These are phyloP conservation scores for Ametastegia equiseti DNA, from an alignment of 2,888 invertebrate genomes.

Conservation along the genomic window DNA sequence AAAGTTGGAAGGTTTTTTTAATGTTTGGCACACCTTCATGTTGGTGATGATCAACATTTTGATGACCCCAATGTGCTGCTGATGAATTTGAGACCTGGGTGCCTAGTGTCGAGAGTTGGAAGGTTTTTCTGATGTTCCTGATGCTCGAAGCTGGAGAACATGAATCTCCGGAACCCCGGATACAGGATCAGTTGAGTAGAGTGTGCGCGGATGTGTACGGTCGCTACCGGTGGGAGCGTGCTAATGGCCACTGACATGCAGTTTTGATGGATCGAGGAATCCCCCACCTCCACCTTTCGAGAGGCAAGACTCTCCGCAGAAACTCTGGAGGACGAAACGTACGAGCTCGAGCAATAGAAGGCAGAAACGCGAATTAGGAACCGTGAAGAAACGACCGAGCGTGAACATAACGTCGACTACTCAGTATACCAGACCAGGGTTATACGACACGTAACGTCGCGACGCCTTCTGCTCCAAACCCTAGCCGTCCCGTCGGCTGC, in stretches of 20 bases:
- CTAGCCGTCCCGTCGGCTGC: conserved; percentile 57
- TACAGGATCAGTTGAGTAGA: conserved; percentile 11
- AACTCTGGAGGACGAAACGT: not conserved
- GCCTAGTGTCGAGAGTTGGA: not conserved
- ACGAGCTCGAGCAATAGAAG: conserved; percentile 48
- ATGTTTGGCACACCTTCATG: not conserved
- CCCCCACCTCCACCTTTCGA: conserved; percentile 61
- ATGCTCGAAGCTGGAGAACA: not conserved
- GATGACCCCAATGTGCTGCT: not conserved
- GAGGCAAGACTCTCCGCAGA: conserved; percentile 16
- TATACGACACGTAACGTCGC: not conserved
- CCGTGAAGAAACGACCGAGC: conserved; percentile 54
- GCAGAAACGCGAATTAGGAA: conserved; percentile 60
- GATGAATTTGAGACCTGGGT: not conserved
- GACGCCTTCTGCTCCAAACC: conserved; percentile 47
- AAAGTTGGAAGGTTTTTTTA: not conserved
- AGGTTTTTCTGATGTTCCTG: not conserved
- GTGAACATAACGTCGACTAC: conserved; percentile 34
- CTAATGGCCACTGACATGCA: conserved; percentile 82
- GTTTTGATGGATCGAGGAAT: conserved; percentile 80
- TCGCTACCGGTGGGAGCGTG: conserved; percentile 76
- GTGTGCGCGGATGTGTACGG: conserved; percentile 56
- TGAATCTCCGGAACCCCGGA: conserved; percentile 17
- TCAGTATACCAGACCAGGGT: conserved; percentile 17
- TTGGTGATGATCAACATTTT: not conserved